Evolutionary conservation across 2,888 invertebrate genomes (phyloP).

Genomic region (Siphlonurus alternatus): DNA sequence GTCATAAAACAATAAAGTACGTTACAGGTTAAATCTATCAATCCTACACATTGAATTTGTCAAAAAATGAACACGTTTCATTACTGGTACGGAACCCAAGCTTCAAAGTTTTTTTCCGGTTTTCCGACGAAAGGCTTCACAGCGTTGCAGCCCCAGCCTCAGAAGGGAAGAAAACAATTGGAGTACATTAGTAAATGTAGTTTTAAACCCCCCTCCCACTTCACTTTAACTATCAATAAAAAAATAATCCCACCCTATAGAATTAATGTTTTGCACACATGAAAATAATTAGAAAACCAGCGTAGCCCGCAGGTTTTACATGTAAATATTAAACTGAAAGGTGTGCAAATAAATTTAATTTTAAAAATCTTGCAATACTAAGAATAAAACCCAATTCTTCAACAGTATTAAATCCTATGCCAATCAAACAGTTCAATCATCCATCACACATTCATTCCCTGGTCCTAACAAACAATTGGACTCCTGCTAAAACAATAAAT

Average conservation of each 20-base stretch:
- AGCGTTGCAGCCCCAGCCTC: slow-evolving; percentile 16
- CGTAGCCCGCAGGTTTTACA: background rate
- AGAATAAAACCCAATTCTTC: no score
- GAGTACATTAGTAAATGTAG: slow-evolving; percentile 18
- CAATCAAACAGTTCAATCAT: background rate
- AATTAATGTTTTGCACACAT: background rate
- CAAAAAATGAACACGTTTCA: no score
- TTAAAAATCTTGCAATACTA: no score
- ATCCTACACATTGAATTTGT: no score
- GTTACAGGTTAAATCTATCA: no score
- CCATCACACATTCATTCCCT: background rate
- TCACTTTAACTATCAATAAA: slow-evolving; percentile 1
- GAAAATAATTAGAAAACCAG: background rate
- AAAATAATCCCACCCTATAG: background rate
- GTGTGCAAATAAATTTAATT: no score
- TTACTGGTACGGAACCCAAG: background rate
- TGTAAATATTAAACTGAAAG: no score
- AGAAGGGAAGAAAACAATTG: slow-evolving; percentile 19
- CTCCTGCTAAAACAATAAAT: background rate
- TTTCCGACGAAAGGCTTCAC: slow-evolving; percentile 8
- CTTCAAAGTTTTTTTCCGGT: slow-evolving; percentile 9
- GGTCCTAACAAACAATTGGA: background rate
- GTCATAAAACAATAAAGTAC: no score
- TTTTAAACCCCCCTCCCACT: slow-evolving; percentile 7
- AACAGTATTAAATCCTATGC: background rate